Percentiles rank a stretch among this genome's conserved stretches.
phyloP scores from a whole-genome alignment of 2,888 invertebrate species.

The Tanytarsus gracilentus region DNA sequence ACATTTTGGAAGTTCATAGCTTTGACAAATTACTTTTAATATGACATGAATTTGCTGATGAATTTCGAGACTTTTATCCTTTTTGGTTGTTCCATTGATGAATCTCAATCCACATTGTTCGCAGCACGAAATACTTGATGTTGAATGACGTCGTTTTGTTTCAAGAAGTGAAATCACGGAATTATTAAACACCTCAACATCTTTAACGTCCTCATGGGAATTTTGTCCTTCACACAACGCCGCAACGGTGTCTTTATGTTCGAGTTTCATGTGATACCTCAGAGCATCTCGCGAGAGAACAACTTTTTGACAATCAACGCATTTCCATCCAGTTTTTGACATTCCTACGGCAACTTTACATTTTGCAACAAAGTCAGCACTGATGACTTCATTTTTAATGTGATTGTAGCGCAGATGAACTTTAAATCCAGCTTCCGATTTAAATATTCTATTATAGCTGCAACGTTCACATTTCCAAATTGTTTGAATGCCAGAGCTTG shows the following conservation, averaged over 20 bases:
- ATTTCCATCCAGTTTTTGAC: constrained; percentile 4
- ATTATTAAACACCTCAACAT: not conserved
- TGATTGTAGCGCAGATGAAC: constrained; percentile 21
- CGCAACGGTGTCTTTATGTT: not conserved
- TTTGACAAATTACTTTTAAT: not conserved
- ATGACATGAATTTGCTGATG: constrained; percentile 16
- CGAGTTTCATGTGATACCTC: constrained; percentile 16
- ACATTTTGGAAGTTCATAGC: constrained; percentile 14
- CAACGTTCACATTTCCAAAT: constrained; percentile 21
- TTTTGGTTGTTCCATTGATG: constrained; percentile 14
- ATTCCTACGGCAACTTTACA: not conserved
- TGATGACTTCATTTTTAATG: constrained; percentile 1
- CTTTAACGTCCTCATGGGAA: not conserved
- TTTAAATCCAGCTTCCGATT: constrained; percentile 14
- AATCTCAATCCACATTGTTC: not conserved
- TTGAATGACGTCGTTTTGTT: not conserved
- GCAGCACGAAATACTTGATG: not conserved
- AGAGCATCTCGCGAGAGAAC: not conserved
- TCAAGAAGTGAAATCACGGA: not conserved
- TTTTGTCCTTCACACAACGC: not conserved
- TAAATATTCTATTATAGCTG: not conserved
- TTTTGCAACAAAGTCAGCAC: constrained; percentile 6
- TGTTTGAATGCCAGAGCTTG: not conserved
- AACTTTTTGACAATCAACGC: constrained; percentile 9
- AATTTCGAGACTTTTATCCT: constrained; percentile 4